These are phyloP conservation scores for Mus spicilegus DNA, from an alignment of 2,113 vertebrate genomes.

Conservation along the genomic window DNA sequence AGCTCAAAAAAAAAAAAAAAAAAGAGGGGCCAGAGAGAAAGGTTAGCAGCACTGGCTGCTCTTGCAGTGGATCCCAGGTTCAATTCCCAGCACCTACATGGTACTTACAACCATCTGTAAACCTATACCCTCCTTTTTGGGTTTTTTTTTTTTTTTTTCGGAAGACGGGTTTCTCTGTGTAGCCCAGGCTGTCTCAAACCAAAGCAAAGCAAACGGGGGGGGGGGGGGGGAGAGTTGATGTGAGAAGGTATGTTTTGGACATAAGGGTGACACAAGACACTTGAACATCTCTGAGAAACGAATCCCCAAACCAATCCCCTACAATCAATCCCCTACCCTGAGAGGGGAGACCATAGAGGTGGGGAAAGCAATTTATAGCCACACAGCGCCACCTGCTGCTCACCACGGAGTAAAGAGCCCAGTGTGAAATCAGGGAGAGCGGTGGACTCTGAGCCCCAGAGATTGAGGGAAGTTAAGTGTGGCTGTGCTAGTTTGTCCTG, in stretches of 20 bases:
- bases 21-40: no score
- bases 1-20: background rate
- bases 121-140: no score
- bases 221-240: accelerated
- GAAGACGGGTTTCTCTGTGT: no score
- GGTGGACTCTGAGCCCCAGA: background rate
- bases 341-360: accelerated
- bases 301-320: background rate
- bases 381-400: slow-evolving; percentile 68
- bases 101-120: no score
- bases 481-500: background rate
- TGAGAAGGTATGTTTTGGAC: background rate
- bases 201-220: no score
- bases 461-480: background rate
- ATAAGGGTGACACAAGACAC: background rate
- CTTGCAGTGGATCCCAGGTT: background rate
- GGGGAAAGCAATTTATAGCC: background rate
- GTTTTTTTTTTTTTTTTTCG: no score
- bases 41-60: background rate
- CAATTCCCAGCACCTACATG: background rate
- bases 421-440: background rate
- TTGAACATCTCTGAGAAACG: no score
- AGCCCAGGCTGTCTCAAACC: background rate
- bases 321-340: background rate
- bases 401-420: background rate